These are phyloP conservation scores for Misgurnus mizolepis DNA, from an alignment of 2,113 vertebrate genomes.

Conservation along the genomic window DNA sequence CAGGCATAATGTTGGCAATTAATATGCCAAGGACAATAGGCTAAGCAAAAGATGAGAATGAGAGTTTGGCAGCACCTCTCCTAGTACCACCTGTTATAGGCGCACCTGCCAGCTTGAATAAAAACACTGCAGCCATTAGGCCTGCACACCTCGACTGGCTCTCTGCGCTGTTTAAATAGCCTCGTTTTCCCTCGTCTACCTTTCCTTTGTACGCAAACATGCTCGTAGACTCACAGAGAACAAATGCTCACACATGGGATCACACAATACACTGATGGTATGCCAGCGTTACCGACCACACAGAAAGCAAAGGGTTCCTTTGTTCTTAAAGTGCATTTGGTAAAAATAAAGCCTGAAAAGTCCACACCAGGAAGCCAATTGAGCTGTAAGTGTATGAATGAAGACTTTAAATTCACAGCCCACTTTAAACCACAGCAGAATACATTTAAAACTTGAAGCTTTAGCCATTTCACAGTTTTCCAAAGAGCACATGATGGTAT, in stretches of 20 bases:
- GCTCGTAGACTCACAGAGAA: slow-evolving; percentile 48
- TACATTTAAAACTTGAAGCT: background rate
- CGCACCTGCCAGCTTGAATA: slow-evolving; percentile 38
- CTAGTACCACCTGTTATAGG: slow-evolving; percentile 50
- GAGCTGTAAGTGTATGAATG: slow-evolving; percentile 32
- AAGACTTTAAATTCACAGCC: background rate
- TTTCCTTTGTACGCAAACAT: slow-evolving; percentile 14
- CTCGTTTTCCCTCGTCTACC: slow-evolving; percentile 18
- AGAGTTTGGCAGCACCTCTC: slow-evolving; percentile 44
- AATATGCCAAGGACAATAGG: slow-evolving; percentile 45
- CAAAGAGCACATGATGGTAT: background rate
- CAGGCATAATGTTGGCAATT: slow-evolving; percentile 35
- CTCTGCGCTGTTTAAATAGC: slow-evolving; percentile 25
- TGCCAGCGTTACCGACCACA: background rate
- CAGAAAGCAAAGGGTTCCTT: slow-evolving; percentile 5
- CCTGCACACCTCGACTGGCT: slow-evolving; percentile 24
- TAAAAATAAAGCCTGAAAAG: slow-evolving; percentile 13
- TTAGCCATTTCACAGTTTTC: slow-evolving; percentile 16
- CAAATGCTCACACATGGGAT: slow-evolving; percentile 2
- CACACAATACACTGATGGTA: background rate
- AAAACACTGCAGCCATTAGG: slow-evolving; percentile 38
- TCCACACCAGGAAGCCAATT: slow-evolving; percentile 23
- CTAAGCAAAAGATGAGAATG: slow-evolving; percentile 49
- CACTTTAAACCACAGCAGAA: slow-evolving; percentile 3
- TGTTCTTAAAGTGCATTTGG: slow-evolving; percentile 5